A percentile compares a stretch with the other conserved stretches of the same genome.
These are phyloP conservation scores for Dreissena polymorpha DNA, from an alignment of 1,140 invertebrate species.

Conservation along the genomic window DNA sequence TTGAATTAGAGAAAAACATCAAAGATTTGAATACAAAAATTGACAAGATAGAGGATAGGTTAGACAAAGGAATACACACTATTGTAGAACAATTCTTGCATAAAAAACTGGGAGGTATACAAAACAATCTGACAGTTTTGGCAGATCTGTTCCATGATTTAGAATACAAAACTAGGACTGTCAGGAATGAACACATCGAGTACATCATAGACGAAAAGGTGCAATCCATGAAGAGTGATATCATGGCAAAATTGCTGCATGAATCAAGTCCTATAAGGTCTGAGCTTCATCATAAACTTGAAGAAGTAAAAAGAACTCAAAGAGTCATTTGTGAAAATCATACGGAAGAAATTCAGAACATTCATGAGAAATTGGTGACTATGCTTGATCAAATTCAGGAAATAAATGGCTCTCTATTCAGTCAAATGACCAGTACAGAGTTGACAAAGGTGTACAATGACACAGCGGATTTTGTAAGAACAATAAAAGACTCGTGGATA, in stretches of 20 bases:
- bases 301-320: not conserved
- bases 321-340: not conserved
- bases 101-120: not conserved
- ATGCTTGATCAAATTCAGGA: not conserved
- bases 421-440: too few relatives aligned
- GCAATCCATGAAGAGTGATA: not conserved
- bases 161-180: not conserved
- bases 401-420: not conserved
- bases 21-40: not conserved
- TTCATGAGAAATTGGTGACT: not conserved
- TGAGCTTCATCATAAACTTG: not conserved
- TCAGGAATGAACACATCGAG: not conserved
- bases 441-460: not conserved
- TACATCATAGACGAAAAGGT: not conserved
- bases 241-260: not conserved
- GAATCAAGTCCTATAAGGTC: not conserved
- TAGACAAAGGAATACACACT: not conserved
- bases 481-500: slow-evolving; percentile 28
- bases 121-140: not conserved
- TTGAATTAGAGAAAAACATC: not conserved
- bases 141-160: not conserved
- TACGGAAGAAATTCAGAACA: not conserved
- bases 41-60: not conserved
- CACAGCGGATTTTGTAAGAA: slow-evolving; percentile 1
- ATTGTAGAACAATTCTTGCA: not conserved